Conservation (phyloP, 2,113 vertebrate genomes). For the Caracal caracal region DNA sequence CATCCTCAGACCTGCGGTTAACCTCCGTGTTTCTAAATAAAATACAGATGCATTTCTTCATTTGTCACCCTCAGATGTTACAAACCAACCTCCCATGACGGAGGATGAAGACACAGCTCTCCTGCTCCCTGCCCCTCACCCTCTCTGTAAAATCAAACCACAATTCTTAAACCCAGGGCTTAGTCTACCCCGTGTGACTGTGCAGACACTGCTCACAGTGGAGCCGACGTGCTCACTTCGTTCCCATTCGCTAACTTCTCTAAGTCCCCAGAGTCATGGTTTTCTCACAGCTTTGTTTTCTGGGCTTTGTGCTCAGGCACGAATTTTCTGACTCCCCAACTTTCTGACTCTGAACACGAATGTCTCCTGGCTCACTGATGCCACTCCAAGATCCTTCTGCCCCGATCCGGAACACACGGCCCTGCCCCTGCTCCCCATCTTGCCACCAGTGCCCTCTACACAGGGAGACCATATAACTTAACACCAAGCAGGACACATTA, state of each 20-base stretch:
- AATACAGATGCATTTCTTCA: rapidly evolving
- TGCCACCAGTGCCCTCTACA: neutral
- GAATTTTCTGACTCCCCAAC: neutral
- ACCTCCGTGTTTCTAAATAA: neutral
- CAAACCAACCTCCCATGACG: rapidly evolving
- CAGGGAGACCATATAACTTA: neutral
- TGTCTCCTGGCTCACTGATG: rapidly evolving
- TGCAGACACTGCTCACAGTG: rapidly evolving
- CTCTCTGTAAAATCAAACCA: neutral
- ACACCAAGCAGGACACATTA: neutral
- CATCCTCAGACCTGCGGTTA: neutral
- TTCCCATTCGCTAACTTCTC: rapidly evolving
- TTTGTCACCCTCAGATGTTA: rapidly evolving
- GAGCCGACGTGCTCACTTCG: rapidly evolving
- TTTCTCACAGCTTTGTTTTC: neutral
- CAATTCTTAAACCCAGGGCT: rapidly evolving
- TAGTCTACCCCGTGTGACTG: neutral
- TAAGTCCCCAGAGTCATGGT: rapidly evolving
- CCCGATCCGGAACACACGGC: neutral
- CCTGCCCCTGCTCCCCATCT: too few species aligned
- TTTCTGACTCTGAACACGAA: neutral
- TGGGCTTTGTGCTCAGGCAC: rapidly evolving
- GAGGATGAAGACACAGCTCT: neutral
- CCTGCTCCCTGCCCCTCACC: neutral
- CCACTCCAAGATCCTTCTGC: neutral